Percentiles rank a stretch among this genome's conserved stretches.
These are phyloP conservation scores for Etheostoma perlongum DNA, from an alignment of 2,797 vertebrate species.

Conservation along the genomic window DNA sequence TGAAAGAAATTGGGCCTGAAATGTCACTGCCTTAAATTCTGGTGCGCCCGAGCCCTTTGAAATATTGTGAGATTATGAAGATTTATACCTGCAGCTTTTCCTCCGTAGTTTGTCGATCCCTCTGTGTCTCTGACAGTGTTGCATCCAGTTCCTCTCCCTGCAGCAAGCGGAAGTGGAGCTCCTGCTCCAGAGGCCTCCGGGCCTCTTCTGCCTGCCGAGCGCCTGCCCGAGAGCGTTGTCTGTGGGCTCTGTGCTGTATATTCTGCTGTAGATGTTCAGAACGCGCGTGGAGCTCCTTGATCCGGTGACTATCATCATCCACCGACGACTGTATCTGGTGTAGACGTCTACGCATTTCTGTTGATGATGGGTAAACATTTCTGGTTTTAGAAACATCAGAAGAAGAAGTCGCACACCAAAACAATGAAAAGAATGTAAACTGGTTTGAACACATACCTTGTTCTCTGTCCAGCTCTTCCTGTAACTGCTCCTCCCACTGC, in stretches of 20 bases:
- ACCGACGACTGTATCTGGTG: constrained; percentile 81
- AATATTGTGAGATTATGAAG: neutral
- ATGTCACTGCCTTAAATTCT: neutral
- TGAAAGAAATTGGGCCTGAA: neutral
- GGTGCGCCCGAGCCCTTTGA: neutral
- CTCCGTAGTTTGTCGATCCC: constrained; percentile 83
- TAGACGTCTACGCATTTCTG: constrained; percentile 81
- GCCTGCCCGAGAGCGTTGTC: constrained; percentile 58
- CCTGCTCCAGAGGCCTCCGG: constrained; percentile 84
- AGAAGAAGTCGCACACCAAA: no score
- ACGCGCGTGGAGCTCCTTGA: constrained; percentile 80
- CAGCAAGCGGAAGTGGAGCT: constrained; percentile 86
- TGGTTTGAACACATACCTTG: constrained; percentile 65
- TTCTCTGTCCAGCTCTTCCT: constrained; percentile 86
- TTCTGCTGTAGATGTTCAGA: constrained; percentile 85
- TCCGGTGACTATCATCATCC: constrained; percentile 81
- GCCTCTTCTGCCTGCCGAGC: constrained; percentile 72
- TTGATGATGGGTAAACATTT: neutral
- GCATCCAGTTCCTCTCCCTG: constrained; percentile 84
- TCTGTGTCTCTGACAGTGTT: constrained; percentile 81
- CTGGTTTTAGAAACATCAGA: neutral
- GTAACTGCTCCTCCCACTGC: constrained; percentile 88
- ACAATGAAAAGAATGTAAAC: neutral
- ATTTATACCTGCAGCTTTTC: constrained; percentile 86
- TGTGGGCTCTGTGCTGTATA: constrained; percentile 73